Percentiles rank a stretch among this genome's conserved stretches.
Conservation (phyloP, 2,797 vertebrate genomes). For the Champsocephalus esox region DNA sequence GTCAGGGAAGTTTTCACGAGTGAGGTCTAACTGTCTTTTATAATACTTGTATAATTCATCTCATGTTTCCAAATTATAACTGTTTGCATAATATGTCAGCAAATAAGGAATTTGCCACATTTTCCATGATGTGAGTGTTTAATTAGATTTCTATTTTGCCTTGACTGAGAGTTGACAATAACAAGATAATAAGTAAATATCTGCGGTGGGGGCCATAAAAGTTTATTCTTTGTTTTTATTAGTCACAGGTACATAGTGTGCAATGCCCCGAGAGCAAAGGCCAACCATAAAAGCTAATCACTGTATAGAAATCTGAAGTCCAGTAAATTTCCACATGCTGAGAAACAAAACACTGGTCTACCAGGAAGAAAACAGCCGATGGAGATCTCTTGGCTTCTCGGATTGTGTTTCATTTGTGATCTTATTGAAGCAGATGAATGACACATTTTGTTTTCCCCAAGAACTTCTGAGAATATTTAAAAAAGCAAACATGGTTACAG, state of each 20-base stretch:
- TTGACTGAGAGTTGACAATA: conserved; percentile 84
- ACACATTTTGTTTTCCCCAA: neutral
- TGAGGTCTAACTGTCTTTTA: neutral
- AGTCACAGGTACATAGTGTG: conserved; percentile 85
- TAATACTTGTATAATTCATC: neutral
- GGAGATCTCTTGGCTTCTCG: conserved; percentile 47
- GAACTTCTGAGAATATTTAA: conserved; percentile 9
- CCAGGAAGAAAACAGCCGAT: conserved; percentile 76
- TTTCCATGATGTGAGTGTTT: conserved; percentile 84
- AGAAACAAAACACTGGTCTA: conserved; percentile 77
- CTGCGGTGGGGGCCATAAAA: conserved; percentile 84
- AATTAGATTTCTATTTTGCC: conserved; percentile 79
- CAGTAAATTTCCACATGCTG: conserved; percentile 89
- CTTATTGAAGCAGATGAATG: conserved; percentile 27
- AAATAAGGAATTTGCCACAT: conserved; percentile 68
- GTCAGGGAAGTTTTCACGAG: neutral
- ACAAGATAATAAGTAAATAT: conserved; percentile 86
- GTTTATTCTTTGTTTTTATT: conserved; percentile 90
- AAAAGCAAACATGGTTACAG: conserved; percentile 23
- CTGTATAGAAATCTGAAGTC: conserved; percentile 88
- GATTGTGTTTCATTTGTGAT: conserved; percentile 42
- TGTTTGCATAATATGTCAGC: conserved; percentile 19
- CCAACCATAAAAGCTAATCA: conserved; percentile 90
- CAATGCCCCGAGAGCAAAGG: conserved; percentile 86
- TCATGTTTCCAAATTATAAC: neutral